A percentile compares a stretch with the other conserved stretches of the same genome.
These are phyloP conservation scores for Eumerus sabulonum DNA, from an alignment of 2,888 invertebrate genomes.

Conservation along the genomic window DNA sequence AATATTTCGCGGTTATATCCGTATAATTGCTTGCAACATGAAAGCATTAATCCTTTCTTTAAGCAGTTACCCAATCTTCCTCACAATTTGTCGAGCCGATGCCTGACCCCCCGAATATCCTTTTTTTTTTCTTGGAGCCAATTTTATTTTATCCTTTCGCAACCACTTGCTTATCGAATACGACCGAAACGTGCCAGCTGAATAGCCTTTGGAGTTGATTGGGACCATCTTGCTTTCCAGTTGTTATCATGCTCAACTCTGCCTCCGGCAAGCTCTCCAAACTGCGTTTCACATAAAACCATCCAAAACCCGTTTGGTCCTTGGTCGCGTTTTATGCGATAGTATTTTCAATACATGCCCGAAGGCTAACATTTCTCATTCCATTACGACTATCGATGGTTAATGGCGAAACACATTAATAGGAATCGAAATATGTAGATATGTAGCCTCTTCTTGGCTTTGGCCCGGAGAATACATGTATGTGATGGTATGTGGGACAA, in stretches of 20 bases:
- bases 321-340: not conserved
- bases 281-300: constrained; percentile 24
- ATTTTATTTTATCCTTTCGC: not conserved
- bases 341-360: constrained; percentile 1
- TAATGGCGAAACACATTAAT: too few relatives aligned
- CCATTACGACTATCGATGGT: too few relatives aligned
- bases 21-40: too few relatives aligned
- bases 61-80: not conserved
- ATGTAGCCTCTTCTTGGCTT: not conserved
- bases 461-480: constrained; percentile 10
- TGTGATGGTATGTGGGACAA: constrained; percentile 30
- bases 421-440: too few relatives aligned
- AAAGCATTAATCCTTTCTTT: too few relatives aligned
- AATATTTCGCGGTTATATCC: too few relatives aligned
- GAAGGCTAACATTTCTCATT: constrained; percentile 9
- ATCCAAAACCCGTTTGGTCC: constrained; percentile 29
- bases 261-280: not conserved
- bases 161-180: constrained; percentile 43
- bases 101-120: not conserved
- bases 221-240: constrained; percentile 27
- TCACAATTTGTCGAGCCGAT: not conserved
- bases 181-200: constrained; percentile 24
- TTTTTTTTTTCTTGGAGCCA: not conserved
- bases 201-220: constrained; percentile 27
- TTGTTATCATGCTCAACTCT: not conserved